A percentile compares a stretch with the other conserved stretches of the same genome.
Conservation (phyloP, 2,113 vertebrate genomes). For the Struthio camelus region DNA sequence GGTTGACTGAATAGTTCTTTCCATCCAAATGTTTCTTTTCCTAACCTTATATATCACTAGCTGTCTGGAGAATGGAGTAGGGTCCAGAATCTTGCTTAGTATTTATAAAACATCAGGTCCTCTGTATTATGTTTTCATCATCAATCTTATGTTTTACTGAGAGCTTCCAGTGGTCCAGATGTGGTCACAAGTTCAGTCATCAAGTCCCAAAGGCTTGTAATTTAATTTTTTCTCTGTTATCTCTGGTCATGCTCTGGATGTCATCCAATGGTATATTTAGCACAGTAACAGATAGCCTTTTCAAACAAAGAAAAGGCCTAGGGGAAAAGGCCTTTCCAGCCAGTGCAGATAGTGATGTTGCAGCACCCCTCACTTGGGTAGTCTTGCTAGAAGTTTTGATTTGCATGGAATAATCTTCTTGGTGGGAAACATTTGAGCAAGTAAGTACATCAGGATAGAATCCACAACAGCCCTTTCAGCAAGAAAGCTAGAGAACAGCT, state of each 20-base stretch:
- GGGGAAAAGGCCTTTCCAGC: not conserved
- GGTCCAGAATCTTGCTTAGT: not conserved
- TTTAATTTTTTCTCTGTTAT: slow-evolving; percentile 1
- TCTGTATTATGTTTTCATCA: not conserved
- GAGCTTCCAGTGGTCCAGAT: slow-evolving; percentile 10
- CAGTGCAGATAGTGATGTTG: not conserved
- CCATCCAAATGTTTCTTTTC: not conserved
- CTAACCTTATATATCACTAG: not conserved
- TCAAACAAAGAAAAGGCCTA: not conserved
- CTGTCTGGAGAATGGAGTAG: not conserved
- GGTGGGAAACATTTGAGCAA: not conserved
- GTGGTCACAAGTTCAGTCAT: not conserved
- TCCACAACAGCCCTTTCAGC: not conserved
- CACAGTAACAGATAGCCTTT: not conserved
- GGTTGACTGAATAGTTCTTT: not conserved
- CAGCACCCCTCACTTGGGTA: not conserved
- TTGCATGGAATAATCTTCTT: not conserved
- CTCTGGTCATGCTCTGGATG: not conserved
- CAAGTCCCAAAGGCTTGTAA: not conserved
- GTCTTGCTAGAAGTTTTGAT: not conserved
- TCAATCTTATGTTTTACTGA: slow-evolving; percentile 16
- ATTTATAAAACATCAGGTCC: not conserved
- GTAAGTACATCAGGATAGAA: not conserved
- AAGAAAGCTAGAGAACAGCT: not conserved
- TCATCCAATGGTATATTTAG: slow-evolving; percentile 19